Percentiles rank a stretch among this genome's conserved stretches.
phyloP scores from a whole-genome alignment of 2,797 vertebrate genomes.

The Remorina albescens region DNA sequence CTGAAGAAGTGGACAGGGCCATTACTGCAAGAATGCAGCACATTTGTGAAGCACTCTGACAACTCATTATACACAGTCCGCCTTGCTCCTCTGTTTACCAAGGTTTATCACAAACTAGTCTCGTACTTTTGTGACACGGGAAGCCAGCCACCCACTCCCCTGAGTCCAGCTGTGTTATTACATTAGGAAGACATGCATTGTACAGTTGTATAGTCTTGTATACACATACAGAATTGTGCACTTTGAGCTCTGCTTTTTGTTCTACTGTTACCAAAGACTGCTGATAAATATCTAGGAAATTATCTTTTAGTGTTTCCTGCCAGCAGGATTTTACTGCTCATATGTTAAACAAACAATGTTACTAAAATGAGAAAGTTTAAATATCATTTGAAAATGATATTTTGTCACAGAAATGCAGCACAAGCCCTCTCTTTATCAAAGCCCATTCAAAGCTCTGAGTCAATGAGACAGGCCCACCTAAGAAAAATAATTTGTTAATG shows the following conservation, averaged over 20 bases:
- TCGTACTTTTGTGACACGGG: conserved; percentile 69
- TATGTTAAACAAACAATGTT: conserved; percentile 12
- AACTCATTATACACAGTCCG: conserved; percentile 64
- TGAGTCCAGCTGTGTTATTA: conserved; percentile 83
- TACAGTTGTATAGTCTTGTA: conserved; percentile 44
- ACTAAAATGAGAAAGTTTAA: neutral
- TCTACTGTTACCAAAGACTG: neutral
- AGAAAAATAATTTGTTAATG: conserved; percentile 57
- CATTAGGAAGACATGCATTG: conserved; percentile 46
- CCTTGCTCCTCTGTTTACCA: conserved; percentile 73
- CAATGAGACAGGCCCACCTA: conserved; percentile 35
- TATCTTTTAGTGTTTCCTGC: neutral
- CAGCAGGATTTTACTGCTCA: neutral
- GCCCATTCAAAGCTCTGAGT: conserved; percentile 25
- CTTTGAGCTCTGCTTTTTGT: conserved; percentile 34
- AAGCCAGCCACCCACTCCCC: conserved; percentile 63
- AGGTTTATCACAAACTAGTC: conserved; percentile 75
- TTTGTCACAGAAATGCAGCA: conserved; percentile 18
- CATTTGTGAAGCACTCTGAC: conserved; percentile 71
- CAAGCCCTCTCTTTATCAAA: conserved; percentile 23
- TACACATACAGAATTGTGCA: conserved; percentile 35
- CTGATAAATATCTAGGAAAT: conserved; percentile 46
- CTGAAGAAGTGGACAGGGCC: conserved; percentile 61
- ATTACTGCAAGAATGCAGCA: conserved; percentile 64
- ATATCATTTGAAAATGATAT: neutral